Base-by-base conservation (phyloP, 2,797 vertebrate genomes). In the Craterocephalus amniculus region DNA sequence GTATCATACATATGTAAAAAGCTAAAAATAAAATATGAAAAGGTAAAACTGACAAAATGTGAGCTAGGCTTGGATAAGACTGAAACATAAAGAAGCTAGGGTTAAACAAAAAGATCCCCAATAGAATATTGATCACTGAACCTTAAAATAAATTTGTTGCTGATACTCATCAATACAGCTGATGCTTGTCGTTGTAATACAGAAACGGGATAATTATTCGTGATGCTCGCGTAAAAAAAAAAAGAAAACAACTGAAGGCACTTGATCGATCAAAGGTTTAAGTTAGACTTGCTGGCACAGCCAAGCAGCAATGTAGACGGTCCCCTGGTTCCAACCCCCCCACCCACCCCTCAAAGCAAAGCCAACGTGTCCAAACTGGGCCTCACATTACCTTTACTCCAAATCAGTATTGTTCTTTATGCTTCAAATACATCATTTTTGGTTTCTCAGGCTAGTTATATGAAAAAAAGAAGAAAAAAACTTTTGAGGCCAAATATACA, bases 61-160 rank as follows among this genome's bases (percentile, higher is more conserved):
- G 90, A 94, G 81, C 94, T 92, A 95, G 91, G 94, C 91, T 96
- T 96, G 94, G 95, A 96, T 97, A 96, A 95, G 92, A 95, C 94
- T 93, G 92, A 92, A 88, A 95, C 94, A 93, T 67, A 89, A 94
- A 92, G 88, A 95, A 93, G 86, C 79, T 93, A 87, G 87, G 92
- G 93, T 90, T 60, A 40, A 68, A 81, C 6, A 34, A 83, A 90
- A 92, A 88, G 61, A 91, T 88, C 92, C 90, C 93, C 93, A 93
- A 76, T 83, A 88, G 81, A 88, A 87, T 79, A 86, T 72, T 81
- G 90, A 92, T 90, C 85, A 92, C 32, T 88, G 78, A 89, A 88
- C 87, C 83, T 68, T 73, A 81, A 71, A 83, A 83, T 82, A 83
- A 89, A 80, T 84, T 72, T 63, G 78, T 81, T 78, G 66, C 81